Percentiles rank a stretch among this genome's conserved stretches.
phyloP scores from a whole-genome alignment of 2,113 vertebrate genomes.

The Haliaeetus leucogaster region DNA sequence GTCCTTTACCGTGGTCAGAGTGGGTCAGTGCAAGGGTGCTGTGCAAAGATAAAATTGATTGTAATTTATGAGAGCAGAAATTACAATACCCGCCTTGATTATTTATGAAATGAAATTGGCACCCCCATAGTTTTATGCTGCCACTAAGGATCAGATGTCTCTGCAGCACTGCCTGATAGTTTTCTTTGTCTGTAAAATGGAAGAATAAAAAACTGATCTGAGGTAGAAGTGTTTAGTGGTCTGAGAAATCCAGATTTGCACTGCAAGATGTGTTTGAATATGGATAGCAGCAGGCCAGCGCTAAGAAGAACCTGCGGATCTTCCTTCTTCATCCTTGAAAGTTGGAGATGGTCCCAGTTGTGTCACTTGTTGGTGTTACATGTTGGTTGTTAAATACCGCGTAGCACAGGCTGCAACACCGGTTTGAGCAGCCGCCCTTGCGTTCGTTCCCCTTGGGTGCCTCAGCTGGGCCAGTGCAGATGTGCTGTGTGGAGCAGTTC shows the following conservation, averaged over 20 bases:
- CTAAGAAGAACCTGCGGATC: not conserved
- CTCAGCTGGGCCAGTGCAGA: not conserved
- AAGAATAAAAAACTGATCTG: not conserved
- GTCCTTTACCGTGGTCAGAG: not conserved
- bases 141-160: not conserved
- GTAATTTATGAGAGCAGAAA: not conserved
- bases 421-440: not conserved
- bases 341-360: too few relatives aligned
- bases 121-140: not conserved
- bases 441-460: not conserved
- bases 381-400: not conserved
- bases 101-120: not conserved
- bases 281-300: not conserved
- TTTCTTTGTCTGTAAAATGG: not conserved
- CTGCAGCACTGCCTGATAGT: not conserved
- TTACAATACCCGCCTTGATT: not conserved
- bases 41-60: not conserved
- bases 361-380: not conserved
- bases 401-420: fast-evolving
- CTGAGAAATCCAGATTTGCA: not conserved
- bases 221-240: not conserved
- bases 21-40: not conserved
- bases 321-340: not conserved
- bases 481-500: not conserved
- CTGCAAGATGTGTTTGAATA: not conserved